These are phyloP conservation scores for Hapalemur alaotrensis DNA, from an alignment of 2,797 vertebrate genomes.

Conservation along the genomic window DNA sequence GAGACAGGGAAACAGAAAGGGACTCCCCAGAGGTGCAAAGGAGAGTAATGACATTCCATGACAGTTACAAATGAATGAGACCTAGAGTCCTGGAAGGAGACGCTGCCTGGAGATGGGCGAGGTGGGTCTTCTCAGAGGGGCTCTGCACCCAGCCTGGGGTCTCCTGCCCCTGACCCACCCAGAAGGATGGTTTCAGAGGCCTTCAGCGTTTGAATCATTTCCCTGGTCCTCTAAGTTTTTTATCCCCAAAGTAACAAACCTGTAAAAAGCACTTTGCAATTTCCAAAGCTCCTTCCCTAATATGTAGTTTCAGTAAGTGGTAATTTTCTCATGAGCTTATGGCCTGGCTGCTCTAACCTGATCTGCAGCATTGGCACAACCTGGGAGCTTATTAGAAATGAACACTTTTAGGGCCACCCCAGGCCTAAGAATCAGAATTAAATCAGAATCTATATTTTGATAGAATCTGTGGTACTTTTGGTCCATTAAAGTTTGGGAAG, in stretches of 20 bases:
- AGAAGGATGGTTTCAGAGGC: neutral
- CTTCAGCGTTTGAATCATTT: neutral
- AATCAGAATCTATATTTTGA: neutral
- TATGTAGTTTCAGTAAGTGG: neutral
- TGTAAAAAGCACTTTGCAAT: neutral
- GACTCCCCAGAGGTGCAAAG: neutral
- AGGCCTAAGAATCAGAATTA: neutral
- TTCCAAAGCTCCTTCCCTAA: neutral
- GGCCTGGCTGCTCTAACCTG: neutral
- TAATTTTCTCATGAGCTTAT: neutral
- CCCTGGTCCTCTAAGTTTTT: neutral
- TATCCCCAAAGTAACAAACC: neutral
- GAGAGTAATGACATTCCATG: neutral
- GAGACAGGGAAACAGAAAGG: neutral
- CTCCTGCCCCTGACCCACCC: neutral
- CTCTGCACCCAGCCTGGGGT: neutral
- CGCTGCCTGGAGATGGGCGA: neutral
- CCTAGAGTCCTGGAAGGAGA: neutral
- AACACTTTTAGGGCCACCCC: neutral
- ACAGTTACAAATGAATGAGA: neutral
- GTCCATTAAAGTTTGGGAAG: neutral
- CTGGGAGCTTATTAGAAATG: neutral
- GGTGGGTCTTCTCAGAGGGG: neutral
- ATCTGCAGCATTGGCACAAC: neutral
- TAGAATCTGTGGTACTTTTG: neutral